Evolutionary conservation across 2,797 vertebrate species (phyloP).

Genomic region (Pitangus sulphuratus): DNA sequence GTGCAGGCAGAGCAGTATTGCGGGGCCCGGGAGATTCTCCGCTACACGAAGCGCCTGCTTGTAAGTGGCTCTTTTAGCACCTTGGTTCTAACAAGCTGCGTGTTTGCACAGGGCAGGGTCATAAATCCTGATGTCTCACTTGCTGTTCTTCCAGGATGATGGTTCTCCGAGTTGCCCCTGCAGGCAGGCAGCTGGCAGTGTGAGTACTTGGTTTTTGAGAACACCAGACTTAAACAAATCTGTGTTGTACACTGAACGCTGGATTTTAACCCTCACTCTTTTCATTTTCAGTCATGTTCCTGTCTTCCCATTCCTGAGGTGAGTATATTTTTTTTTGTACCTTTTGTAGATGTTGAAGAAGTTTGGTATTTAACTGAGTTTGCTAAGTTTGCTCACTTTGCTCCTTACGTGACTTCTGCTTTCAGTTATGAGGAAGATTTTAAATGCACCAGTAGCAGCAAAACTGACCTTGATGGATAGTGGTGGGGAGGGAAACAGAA

Average conservation of each 20-base stretch:
- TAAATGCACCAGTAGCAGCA: not conserved
- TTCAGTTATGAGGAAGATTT: not conserved
- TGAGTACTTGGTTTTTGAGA: conserved; percentile 55
- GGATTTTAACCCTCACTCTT: conserved; percentile 35
- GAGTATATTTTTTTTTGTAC: conserved; percentile 20
- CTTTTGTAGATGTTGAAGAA: not conserved
- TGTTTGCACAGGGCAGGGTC: not conserved
- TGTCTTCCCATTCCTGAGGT: conserved; percentile 74
- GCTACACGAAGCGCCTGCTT: not conserved
- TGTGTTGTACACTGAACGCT: not conserved
- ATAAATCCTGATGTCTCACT: not conserved
- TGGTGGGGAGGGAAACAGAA: not conserved
- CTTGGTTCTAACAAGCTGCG: not conserved
- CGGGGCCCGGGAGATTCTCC: not conserved
- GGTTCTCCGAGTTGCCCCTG: conserved; percentile 39
- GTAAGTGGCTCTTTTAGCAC: conserved; percentile 41
- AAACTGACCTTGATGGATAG: not conserved
- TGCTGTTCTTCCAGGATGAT: conserved; percentile 23
- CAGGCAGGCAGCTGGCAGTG: conserved; percentile 7
- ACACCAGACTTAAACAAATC: not conserved
- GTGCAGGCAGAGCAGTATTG: conserved; percentile 30
- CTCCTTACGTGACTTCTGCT: not conserved
- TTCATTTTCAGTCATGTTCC: conserved; percentile 50
- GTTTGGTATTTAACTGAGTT: not conserved
- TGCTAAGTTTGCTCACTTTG: not conserved